A percentile compares a stretch with the other conserved stretches of the same genome.
Conservation (phyloP, 2,888 invertebrate species). For the Tinea trinotella region DNA sequence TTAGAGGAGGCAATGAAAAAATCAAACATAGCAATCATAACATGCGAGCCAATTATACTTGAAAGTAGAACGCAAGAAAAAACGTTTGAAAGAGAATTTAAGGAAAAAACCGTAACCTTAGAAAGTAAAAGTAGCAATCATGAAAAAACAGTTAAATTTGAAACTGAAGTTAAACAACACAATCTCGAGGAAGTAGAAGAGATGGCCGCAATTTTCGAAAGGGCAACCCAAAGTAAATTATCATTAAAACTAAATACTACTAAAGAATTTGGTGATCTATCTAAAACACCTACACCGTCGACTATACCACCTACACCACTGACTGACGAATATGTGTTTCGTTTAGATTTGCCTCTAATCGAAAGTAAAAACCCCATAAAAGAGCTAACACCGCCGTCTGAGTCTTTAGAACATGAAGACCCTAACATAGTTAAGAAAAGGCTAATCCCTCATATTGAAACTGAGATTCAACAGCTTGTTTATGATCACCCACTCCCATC, state of each 20-base stretch:
- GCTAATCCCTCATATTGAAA: constrained; percentile 49
- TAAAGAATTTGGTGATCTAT: background rate
- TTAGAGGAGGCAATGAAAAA: constrained; percentile 22
- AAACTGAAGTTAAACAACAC: constrained; percentile 20
- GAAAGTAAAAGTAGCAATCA: no score
- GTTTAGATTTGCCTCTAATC: constrained; percentile 44
- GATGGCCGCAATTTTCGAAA: constrained; percentile 19
- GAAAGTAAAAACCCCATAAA: constrained; percentile 37
- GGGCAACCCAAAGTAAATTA: constrained; percentile 1
- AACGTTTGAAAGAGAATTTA: background rate
- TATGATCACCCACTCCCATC: constrained; percentile 51
- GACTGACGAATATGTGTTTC: constrained; percentile 58
- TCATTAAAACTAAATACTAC: background rate
- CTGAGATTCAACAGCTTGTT: constrained; percentile 37
- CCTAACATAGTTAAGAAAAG: constrained; percentile 50
- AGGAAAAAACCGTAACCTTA: background rate
- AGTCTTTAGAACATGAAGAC: constrained; percentile 38
- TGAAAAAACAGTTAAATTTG: constrained; percentile 23
- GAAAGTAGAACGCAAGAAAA: background rate
- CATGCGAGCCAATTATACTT: background rate
- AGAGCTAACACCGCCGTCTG: constrained; percentile 29
- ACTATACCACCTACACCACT: constrained; percentile 50
- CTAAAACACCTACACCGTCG: constrained; percentile 39
- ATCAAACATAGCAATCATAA: constrained; percentile 17
- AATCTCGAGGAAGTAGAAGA: constrained; percentile 24